Conservation (phyloP, 2,797 vertebrate species). For the Hydrocynus forskahlii region DNA sequence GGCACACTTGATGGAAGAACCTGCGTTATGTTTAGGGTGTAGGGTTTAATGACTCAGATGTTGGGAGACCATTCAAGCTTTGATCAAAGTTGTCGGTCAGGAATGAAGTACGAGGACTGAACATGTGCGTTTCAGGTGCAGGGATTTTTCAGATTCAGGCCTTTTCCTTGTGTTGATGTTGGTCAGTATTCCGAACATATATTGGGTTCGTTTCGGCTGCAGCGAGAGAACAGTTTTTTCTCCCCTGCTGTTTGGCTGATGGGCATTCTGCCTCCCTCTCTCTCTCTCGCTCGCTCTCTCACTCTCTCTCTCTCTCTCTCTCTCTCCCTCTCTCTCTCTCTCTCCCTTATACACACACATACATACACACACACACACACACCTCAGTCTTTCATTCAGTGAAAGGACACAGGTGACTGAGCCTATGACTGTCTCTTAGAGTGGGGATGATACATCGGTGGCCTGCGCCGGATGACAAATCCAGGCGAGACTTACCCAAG, state of each 20-base stretch:
- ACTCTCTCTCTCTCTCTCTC: neutral
- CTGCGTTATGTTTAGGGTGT: no score
- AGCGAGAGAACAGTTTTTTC: conserved; percentile 12
- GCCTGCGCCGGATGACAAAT: conserved; percentile 92
- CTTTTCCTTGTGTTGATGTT: conserved; percentile 21
- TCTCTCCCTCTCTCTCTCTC: no score
- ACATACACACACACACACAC: conserved; percentile 22
- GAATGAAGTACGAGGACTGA: no score
- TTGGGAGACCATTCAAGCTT: no score
- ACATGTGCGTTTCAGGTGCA: no score
- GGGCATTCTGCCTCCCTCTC: neutral
- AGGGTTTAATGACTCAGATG: no score
- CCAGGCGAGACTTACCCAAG: conserved; percentile 89
- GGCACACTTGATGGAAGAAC: no score
- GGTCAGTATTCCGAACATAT: conserved; percentile 21
- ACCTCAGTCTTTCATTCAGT: conserved; percentile 23
- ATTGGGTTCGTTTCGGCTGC: conserved; percentile 32
- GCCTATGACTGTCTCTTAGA: conserved; percentile 91
- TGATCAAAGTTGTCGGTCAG: no score
- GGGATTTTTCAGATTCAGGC: neutral
- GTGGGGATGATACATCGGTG: conserved; percentile 70
- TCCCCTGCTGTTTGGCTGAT: conserved; percentile 17
- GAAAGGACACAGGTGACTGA: conserved; percentile 96
- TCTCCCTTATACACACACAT: conserved; percentile 19
- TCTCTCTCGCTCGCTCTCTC: neutral